Percentiles rank a stretch among this genome's conserved stretches.
Evolutionary conservation across 2,113 vertebrate genomes (phyloP).

Genomic region (Merops nubicus): DNA sequence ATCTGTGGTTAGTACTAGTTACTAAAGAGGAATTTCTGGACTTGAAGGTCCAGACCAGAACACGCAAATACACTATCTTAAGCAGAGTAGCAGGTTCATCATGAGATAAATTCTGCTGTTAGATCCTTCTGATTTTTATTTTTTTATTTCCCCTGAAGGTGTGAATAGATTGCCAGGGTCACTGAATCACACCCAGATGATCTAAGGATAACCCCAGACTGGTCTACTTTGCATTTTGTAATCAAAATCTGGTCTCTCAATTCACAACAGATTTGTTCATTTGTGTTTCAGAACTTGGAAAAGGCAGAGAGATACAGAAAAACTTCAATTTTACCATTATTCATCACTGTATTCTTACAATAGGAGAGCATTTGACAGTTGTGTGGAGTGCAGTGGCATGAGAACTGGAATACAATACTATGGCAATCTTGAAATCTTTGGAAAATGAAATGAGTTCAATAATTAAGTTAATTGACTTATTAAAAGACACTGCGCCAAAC

Average conservation of each 20-base stretch:
- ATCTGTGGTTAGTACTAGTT: background rate
- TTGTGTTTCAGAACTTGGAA: background rate
- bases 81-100: background rate
- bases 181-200: background rate
- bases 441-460: background rate
- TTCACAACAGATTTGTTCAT: background rate
- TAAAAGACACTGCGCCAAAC: background rate
- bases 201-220: background rate
- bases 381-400: background rate
- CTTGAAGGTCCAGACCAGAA: background rate
- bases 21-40: background rate
- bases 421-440: background rate
- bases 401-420: background rate
- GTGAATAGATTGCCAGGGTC: background rate
- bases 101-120: background rate
- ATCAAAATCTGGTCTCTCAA: background rate
- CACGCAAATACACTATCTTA: background rate
- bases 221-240: background rate
- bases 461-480: background rate
- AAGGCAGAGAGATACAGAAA: background rate
- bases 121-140: background rate
- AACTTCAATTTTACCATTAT: background rate
- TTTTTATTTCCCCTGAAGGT: background rate
- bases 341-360: background rate
- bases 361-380: background rate